These are phyloP conservation scores for Aporophyla nigra DNA, from an alignment of 2,888 invertebrate species.

Conservation along the genomic window DNA sequence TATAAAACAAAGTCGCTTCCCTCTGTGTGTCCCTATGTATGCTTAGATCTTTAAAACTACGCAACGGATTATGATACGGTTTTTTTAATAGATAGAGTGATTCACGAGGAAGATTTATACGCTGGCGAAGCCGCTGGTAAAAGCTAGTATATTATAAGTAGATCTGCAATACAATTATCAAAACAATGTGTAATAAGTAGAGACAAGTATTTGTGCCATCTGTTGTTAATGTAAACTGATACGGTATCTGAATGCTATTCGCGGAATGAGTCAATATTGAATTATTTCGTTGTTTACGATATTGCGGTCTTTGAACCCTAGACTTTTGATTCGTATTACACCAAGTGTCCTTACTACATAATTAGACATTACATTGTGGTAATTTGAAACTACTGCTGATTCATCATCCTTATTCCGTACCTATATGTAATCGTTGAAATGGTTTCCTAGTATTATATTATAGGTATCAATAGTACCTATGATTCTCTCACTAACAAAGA, in stretches of 20 bases:
- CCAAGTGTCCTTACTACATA: not conserved
- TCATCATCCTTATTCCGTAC: not conserved
- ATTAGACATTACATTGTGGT: not conserved
- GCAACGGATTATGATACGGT: too few relatives aligned
- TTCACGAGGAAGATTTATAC: too few relatives aligned
- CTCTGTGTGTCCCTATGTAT: too few relatives aligned
- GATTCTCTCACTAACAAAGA: not conserved
- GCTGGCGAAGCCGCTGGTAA: too few relatives aligned
- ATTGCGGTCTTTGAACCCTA: constrained; percentile 36
- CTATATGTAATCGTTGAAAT: not conserved
- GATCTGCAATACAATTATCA: not conserved
- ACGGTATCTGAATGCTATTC: constrained; percentile 30
- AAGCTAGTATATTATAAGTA: too few relatives aligned
- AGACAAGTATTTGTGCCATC: not conserved
- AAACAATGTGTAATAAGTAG: constrained; percentile 1
- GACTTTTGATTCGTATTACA: constrained; percentile 17
- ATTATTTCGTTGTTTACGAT: constrained; percentile 39
- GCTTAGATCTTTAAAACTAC: too few relatives aligned
- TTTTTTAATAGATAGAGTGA: too few relatives aligned
- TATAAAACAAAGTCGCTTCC: too few relatives aligned
- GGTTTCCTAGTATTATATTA: not conserved
- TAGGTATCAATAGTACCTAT: not conserved
- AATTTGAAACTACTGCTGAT: constrained; percentile 6
- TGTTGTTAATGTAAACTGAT: constrained; percentile 31
- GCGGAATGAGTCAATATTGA: constrained; percentile 38